A percentile compares a stretch with the other conserved stretches of the same genome.
Evolutionary conservation across 2,113 vertebrate genomes (phyloP).

Genomic region (Neodon shergylaensis): DNA sequence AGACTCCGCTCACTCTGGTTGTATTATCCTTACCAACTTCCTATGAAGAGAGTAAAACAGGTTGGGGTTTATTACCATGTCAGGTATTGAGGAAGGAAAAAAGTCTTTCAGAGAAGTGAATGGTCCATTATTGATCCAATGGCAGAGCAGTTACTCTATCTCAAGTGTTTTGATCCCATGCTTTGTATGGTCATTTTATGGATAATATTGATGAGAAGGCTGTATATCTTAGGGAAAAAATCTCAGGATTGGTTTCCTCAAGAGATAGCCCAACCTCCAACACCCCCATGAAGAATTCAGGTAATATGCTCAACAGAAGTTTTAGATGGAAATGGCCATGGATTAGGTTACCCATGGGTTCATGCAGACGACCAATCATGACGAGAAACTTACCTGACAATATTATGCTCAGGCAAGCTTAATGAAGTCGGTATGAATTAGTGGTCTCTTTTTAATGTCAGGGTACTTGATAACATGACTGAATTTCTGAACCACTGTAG

Average conservation of each 20-base stretch:
- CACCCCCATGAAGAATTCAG: background rate
- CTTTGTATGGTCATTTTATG: background rate
- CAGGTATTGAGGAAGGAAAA: background rate
- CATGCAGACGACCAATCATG: background rate
- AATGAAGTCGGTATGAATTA: background rate
- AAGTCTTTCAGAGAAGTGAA: background rate
- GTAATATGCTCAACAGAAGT: background rate
- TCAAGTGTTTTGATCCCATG: too few relatives aligned
- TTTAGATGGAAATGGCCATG: background rate
- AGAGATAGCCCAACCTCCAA: background rate
- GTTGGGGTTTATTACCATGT: background rate
- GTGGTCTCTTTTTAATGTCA: background rate
- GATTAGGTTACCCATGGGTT: background rate
- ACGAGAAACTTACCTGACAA: background rate
- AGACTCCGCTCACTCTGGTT: too few relatives aligned
- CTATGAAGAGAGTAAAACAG: background rate
- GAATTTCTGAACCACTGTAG: background rate
- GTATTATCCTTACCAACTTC: too few relatives aligned
- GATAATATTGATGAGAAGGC: fast-evolving
- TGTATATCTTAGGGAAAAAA: background rate
- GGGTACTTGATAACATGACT: background rate
- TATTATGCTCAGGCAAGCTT: background rate
- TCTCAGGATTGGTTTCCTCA: background rate
- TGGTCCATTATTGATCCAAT: too few relatives aligned
- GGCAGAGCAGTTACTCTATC: background rate